Evolutionary conservation across 2,888 invertebrate genomes (phyloP), one percentile per base, ranked within the genome.

Genomic region (Phortica magna): DNA sequence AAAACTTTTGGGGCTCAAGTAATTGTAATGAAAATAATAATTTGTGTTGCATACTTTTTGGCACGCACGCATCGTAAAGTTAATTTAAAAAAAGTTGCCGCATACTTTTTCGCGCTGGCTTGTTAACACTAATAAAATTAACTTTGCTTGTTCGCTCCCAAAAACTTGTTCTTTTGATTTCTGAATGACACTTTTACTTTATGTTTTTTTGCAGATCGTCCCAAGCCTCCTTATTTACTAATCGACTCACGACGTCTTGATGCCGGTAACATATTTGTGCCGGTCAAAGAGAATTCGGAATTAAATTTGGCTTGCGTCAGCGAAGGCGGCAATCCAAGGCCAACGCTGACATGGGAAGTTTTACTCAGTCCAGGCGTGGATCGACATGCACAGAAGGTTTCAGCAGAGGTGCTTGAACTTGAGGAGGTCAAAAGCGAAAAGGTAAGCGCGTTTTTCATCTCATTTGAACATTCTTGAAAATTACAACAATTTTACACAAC

Each of bases 211-310:
- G 7, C 94, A 97, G 97, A 97, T 92, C 94, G 96, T 65, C 97
- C 97, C 31, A 95, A 96, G 80, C 95, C 96, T 70, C 96, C 97
- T 81, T 97, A 97, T 92, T 93, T 97, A 86, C 94, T 96, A 89
- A 96, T 97, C 91, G 97, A 97, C 92, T 96, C 96, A 57, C 93
- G 96, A 67, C 94, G 96, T 39, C 93, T 97, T 87, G 97, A 97
- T 92, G 95, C 96, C 0, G 96, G 96, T 81, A 97, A 97, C 92
- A 95, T 96, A 80, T 97, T 97, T 93, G 95, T 97, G 83, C 97
- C 97, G 0, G 96, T 97, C 22, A 94, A 96, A 84, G 97, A 97
- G 91, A 96, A 96, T 90, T 95, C 96, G 43, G 95, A 96, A 88
- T 93, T 97, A 53, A 95, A 95, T 78, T 94, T 97, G 81, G 95